A percentile compares a stretch with the other conserved stretches of the same genome.
Conservation (phyloP, 2,888 invertebrate genomes). For the Trimorus sp. region DNA sequence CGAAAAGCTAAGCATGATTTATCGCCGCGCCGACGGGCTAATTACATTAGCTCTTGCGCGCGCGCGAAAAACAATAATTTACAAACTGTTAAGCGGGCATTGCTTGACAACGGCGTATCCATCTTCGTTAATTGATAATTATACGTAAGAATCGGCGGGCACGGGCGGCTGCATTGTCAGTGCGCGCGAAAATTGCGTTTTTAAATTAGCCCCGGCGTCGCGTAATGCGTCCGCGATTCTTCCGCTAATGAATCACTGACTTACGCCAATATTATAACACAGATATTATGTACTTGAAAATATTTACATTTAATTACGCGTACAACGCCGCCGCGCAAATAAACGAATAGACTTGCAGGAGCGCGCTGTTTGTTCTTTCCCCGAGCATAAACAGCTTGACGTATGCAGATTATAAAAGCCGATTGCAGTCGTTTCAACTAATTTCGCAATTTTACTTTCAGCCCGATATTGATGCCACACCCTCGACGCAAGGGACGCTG, state of each 20-base stretch:
- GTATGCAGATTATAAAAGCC: slow-evolving; percentile 61
- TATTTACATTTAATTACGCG: slow-evolving; percentile 63
- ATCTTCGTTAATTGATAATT: slow-evolving; percentile 62
- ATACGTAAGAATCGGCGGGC: slow-evolving; percentile 54
- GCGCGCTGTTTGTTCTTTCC: slow-evolving; percentile 57
- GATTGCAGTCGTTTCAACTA: slow-evolving; percentile 69
- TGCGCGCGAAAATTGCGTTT: slow-evolving; percentile 57
- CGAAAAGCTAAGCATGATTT: slow-evolving; percentile 56
- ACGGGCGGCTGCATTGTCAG: slow-evolving; percentile 46
- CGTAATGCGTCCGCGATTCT: slow-evolving; percentile 52
- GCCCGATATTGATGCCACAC: slow-evolving; percentile 73
- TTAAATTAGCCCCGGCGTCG: slow-evolving; percentile 48
- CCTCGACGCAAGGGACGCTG: slow-evolving; percentile 67
- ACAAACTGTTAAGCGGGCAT: slow-evolving; percentile 57
- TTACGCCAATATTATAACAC: slow-evolving; percentile 62
- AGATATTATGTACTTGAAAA: slow-evolving; percentile 63
- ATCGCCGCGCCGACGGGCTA: slow-evolving; percentile 42
- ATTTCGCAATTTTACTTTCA: slow-evolving; percentile 75
- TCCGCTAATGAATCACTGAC: slow-evolving; percentile 64
- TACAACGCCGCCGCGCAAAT: slow-evolving; percentile 51
- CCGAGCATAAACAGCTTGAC: slow-evolving; percentile 55
- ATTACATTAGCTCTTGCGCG: slow-evolving; percentile 34
- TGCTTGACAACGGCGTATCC: slow-evolving; percentile 44
- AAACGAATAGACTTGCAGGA: slow-evolving; percentile 53
- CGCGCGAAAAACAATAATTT: slow-evolving; percentile 56